Conservation (phyloP, 2,888 invertebrate species). For the Euplagia quadripunctaria region DNA sequence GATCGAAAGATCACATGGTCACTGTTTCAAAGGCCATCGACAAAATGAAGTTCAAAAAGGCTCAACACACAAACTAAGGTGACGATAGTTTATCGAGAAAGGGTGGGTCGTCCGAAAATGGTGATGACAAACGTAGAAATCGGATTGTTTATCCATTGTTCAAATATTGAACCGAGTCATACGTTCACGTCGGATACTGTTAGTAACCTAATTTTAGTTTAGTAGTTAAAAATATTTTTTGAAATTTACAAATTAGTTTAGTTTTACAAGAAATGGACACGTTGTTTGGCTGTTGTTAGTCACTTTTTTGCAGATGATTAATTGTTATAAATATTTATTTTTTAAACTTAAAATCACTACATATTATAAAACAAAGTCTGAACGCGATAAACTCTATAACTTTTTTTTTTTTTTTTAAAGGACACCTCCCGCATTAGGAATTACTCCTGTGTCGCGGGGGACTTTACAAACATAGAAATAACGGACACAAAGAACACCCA, state of each 20-base stretch:
- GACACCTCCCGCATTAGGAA: too few species aligned
- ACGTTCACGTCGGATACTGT: slow-evolving; percentile 22
- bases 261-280: neutral
- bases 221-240: neutral
- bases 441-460: too few species aligned
- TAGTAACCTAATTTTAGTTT: slow-evolving; percentile 5
- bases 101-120: slow-evolving; percentile 79
- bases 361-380: too few species aligned
- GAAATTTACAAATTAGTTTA: neutral
- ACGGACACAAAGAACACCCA: too few species aligned
- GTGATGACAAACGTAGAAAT: slow-evolving; percentile 76
- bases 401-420: too few species aligned
- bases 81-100: slow-evolving; percentile 70
- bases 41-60: slow-evolving; percentile 72
- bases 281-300: neutral
- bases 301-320: neutral
- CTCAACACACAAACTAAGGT: slow-evolving; percentile 65
- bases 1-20: slow-evolving; percentile 58
- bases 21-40: slow-evolving; percentile 51
- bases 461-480: too few species aligned
- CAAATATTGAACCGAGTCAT: slow-evolving; percentile 53
- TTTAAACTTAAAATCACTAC: neutral
- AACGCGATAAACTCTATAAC: too few species aligned
- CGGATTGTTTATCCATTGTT: slow-evolving; percentile 69
- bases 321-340: neutral